Conservation (phyloP, 2,113 vertebrate species). For the Octodon degus region DNA sequence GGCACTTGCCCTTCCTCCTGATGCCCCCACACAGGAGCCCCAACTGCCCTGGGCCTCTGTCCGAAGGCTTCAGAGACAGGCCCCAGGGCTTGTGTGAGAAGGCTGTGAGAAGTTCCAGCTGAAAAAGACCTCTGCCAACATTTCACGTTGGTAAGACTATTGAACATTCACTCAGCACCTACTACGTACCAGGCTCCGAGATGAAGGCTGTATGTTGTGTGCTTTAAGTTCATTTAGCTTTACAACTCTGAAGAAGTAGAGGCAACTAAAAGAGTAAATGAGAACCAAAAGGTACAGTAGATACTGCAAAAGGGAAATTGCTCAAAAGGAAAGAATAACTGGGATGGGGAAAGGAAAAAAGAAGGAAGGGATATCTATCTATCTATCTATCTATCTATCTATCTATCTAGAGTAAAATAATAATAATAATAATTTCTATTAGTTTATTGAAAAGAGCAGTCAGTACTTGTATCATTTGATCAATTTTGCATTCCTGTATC, state of each 20-base stretch:
- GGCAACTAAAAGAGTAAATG: too few relatives aligned
- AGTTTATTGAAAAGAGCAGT: too few relatives aligned
- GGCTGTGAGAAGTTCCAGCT: not conserved
- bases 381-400: too few relatives aligned
- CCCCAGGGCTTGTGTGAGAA: not conserved
- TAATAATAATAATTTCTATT: too few relatives aligned
- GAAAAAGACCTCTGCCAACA: not conserved
- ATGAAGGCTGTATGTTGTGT: not conserved
- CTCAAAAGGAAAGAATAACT: too few relatives aligned
- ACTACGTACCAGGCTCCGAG: not conserved
- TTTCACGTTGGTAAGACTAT: not conserved
- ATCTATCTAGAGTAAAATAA: too few relatives aligned
- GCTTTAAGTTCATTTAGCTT: not conserved
- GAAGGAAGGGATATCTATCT: too few relatives aligned
- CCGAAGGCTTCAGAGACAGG: not conserved
- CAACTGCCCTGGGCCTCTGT: not conserved
- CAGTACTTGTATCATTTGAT: too few relatives aligned
- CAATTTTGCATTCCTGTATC: too few relatives aligned
- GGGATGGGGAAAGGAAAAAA: too few relatives aligned
- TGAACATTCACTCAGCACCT: not conserved
- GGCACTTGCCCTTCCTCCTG: not conserved
- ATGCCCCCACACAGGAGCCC: fast-evolving
- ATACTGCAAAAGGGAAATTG: too few relatives aligned
- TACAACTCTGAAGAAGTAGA: not conserved
- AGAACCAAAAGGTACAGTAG: too few relatives aligned